Base-by-base conservation (phyloP, 2,113 vertebrate genomes). In the Campylomormyrus numenius region DNA sequence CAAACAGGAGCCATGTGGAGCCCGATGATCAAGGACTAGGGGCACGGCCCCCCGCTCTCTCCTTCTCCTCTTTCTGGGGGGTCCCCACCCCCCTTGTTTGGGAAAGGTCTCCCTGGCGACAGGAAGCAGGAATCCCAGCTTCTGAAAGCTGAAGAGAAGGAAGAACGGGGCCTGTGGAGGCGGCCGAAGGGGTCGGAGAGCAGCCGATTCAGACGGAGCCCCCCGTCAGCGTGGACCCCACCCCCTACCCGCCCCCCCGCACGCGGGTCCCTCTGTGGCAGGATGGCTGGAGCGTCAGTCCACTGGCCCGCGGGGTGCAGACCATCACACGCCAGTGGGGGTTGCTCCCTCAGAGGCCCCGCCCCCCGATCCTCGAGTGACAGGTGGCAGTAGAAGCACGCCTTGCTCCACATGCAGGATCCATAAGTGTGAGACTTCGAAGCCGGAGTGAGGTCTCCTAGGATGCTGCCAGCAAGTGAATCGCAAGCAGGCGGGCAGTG, bases 361-460 rank as follows among this genome's bases (percentile, higher is more conserved):
- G 27, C 19, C 35, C 24, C 24, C 87, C 19, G 15, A 56, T 8
- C 15, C 31, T n/a, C 53, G 15, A 4, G 52, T 90, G 91, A 21
- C 89, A 91, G 91, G 91, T 7, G 70, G 24, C 13, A 91, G 91
- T 9, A 74, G 92, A 89, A 90, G 89, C 92, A 90, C 0, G 5
- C 53, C 27, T 24, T 87, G 89, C 89, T 91, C 88, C 90, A 66
- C 94, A 53, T 35, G 13, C 31, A 66, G 52, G 35, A 45, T 88
- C 50, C 35, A 88, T 88, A 19, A 45, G 52, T 42, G 87, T 31
- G 53, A 56, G 15, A 88, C 39, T 88, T 88, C 48, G n/a, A 3
- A 50, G 24, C 74, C 84, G 39, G 77, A 87, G 85, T 52, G 70
- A 85, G 85, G 46, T 77, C 86, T 85, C 80, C 85, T 31, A 88